Evolutionary conservation across 1,140 invertebrate species (phyloP).

Genomic region (Mya arenaria): DNA sequence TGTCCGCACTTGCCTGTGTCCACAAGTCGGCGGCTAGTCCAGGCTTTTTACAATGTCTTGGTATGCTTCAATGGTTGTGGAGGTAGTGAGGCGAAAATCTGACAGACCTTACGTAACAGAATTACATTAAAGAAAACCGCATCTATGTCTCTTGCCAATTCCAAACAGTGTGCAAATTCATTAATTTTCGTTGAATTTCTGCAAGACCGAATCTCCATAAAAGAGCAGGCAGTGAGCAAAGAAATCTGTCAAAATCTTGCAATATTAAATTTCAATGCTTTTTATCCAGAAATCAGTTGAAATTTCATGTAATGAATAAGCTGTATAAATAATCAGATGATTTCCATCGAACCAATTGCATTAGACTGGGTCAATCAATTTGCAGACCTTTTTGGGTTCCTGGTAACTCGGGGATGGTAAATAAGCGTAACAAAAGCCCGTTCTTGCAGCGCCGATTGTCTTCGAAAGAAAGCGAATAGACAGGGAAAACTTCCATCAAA

Average conservation of each 20-base stretch:
- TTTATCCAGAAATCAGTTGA: not conserved
- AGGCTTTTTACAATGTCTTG: not conserved
- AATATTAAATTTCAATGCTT: conserved; percentile 49
- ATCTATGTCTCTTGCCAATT: conserved; percentile 40
- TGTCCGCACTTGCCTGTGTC: conserved; percentile 2
- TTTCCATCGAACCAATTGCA: conserved; percentile 43
- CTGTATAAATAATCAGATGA: conserved; percentile 46
- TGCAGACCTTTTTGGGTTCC: not conserved
- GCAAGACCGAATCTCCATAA: conserved; percentile 22
- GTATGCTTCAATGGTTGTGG: not conserved
- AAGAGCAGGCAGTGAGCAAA: conserved; percentile 10
- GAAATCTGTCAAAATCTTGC: conserved; percentile 38
- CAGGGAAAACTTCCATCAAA: conserved; percentile 13
- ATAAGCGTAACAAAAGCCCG: conserved; percentile 34
- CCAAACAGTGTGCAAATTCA: conserved; percentile 41
- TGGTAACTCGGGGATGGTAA: conserved; percentile 28
- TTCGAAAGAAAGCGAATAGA: conserved; percentile 5
- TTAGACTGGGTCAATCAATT: conserved; percentile 20
- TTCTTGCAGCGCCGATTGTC: conserved; percentile 34
- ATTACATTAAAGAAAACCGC: conserved; percentile 23
- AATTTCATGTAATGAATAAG: conserved; percentile 44
- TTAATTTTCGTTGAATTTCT: conserved; percentile 53
- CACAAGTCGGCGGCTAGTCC: not conserved
- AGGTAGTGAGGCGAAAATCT: conserved; percentile 23
- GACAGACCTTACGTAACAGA: conserved; percentile 40